Base-by-base conservation (phyloP, 2,113 vertebrate genomes). In the Leucopsar rothschildi region DNA sequence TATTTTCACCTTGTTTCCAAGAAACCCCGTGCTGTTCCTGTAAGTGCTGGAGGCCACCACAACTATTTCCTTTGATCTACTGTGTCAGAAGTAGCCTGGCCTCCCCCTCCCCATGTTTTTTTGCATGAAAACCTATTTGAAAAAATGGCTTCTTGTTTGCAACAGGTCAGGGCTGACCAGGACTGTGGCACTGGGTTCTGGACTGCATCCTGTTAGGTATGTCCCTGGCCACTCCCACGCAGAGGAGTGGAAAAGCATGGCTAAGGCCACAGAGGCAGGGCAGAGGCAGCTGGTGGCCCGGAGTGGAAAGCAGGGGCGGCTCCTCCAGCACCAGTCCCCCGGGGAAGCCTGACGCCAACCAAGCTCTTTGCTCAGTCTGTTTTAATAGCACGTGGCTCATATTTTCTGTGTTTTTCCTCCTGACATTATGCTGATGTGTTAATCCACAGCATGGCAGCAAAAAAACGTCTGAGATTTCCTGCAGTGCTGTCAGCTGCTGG, bases 361-460 rank as follows among this genome's bases (percentile, higher is more conserved):
- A 61, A 72, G 11, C 35, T 73, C 39, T 76, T 45, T 3, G 2
- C 29, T 73, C 71, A 75, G 49, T 44, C 63, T 90, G 18, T 70
- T 88, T 91, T 56, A 80, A 70, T 21, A 86, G 47, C 70, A 90
- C 0, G 0, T 0, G 2, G 82, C 35, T 72, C 27, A 7, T 40
- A 65, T 79, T 95, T 92, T 91, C 44, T 90, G 3, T 69, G 42
- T 28, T 93, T 90, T 88, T 20, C 50, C 57, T 88, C 29, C 78
- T 6, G 24, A 72, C 33, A 6, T 69, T 60, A 68, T 1, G 3
- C 53, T 73, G 68, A 93, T 78, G 80, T 84, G 88, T 42, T 92
- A 93, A 93, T 88, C 72, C 72, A 47, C 60, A 75, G 47, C 6
- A 0, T 42, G 66, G 47, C 66, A 72, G 75, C 8, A 85, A 83